Percentiles rank a stretch among this genome's conserved stretches.
Evolutionary conservation across 2,113 vertebrate genomes (phyloP).

Genomic region (Dasyornis broadbenti): DNA sequence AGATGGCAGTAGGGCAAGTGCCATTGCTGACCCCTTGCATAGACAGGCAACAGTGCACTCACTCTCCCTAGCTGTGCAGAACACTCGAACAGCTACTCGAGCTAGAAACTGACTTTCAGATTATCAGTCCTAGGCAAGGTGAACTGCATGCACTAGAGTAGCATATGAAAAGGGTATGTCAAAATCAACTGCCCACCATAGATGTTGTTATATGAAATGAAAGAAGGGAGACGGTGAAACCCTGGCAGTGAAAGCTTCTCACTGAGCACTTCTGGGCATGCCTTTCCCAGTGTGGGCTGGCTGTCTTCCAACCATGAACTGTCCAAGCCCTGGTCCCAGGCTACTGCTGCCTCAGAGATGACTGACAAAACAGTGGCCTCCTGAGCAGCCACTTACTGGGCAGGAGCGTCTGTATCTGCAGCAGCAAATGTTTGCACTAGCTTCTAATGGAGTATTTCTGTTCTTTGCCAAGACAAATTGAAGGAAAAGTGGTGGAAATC

Average conservation of each 20-base stretch:
- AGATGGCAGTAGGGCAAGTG: not conserved
- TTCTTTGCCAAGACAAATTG: slow-evolving; percentile 85
- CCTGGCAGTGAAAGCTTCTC: not conserved
- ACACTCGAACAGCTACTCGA: fast-evolving
- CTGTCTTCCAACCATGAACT: fast-evolving
- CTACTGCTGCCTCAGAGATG: fast-evolving
- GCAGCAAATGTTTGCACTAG: not conserved
- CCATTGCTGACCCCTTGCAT: fast-evolving
- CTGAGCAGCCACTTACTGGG: fast-evolving
- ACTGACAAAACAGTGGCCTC: not conserved
- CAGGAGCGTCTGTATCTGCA: not conserved
- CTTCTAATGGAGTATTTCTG: not conserved
- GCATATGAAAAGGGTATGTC: not conserved
- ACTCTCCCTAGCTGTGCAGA: not conserved
- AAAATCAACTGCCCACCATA: not conserved
- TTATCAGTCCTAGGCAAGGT: not conserved
- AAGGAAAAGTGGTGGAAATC: slow-evolving; percentile 98
- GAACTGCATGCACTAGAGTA: fast-evolving
- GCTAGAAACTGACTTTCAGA: not conserved
- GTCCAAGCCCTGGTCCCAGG: fast-evolving
- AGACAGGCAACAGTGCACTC: not conserved
- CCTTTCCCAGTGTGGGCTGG: not conserved
- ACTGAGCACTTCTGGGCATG: fast-evolving
- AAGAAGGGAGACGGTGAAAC: not conserved
- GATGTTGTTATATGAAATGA: not conserved